A percentile compares a stretch with the other conserved stretches of the same genome.
These are phyloP conservation scores for Perodicticus potto DNA, from an alignment of 2,797 vertebrate species.

Conservation along the genomic window DNA sequence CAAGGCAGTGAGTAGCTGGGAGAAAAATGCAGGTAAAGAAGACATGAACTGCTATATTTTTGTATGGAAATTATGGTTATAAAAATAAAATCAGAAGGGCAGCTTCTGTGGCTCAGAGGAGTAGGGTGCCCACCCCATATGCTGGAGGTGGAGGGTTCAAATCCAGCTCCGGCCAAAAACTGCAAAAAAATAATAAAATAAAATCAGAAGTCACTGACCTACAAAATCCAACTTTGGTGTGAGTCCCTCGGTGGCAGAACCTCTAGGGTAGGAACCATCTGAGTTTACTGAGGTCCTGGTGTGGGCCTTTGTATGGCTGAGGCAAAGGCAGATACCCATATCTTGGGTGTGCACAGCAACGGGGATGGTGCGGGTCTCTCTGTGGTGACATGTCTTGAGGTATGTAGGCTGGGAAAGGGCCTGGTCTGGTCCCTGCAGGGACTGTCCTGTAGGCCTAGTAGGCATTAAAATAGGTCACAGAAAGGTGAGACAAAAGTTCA, in stretches of 20 bases:
- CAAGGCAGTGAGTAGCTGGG: not conserved
- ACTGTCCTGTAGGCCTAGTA: not conserved
- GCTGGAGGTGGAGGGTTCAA: too few relatives aligned
- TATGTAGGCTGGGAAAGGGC: not conserved
- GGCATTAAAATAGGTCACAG: not conserved
- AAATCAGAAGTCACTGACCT: not conserved
- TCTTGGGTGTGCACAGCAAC: not conserved
- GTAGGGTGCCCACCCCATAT: too few relatives aligned
- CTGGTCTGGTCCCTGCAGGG: not conserved
- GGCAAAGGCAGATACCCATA: not conserved
- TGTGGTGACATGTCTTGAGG: not conserved
- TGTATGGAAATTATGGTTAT: not conserved
- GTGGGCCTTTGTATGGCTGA: not conserved
- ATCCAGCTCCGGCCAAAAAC: too few relatives aligned
- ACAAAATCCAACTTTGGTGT: not conserved
- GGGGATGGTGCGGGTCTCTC: not conserved
- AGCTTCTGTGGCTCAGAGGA: too few relatives aligned
- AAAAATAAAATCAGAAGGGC: slow-evolving; percentile 28
- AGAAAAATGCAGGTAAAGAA: not conserved
- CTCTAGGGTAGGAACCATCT: not conserved
- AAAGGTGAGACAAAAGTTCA: not conserved
- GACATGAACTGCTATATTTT: not conserved
- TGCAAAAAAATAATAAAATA: not conserved
- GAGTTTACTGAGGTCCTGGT: not conserved
- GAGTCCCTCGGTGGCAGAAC: not conserved